Conservation (phyloP, 2,888 invertebrate genomes). For the Mellilla xanthometata region DNA sequence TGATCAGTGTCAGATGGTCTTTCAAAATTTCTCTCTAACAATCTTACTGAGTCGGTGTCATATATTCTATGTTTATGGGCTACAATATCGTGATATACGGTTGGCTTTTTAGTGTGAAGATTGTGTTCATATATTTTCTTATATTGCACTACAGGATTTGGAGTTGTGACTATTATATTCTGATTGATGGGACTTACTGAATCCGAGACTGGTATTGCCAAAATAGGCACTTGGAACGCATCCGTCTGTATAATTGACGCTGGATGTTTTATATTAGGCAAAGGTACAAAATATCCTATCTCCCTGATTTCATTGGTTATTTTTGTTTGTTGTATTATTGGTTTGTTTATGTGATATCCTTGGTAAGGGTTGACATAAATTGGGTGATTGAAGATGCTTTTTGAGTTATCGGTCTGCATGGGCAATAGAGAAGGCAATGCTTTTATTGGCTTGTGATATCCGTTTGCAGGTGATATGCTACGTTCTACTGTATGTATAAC, state of each 20-base stretch:
- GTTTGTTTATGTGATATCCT: slow-evolving; percentile 1
- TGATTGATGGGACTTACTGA: slow-evolving; percentile 49
- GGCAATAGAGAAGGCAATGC: slow-evolving; percentile 11
- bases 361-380: slow-evolving; percentile 3
- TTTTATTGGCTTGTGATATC: slow-evolving; percentile 14
- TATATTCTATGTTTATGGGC: not conserved
- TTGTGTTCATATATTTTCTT: slow-evolving; percentile 1
- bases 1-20: not conserved
- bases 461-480: slow-evolving; percentile 10
- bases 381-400: not conserved
- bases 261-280: not conserved
- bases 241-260: slow-evolving; percentile 58
- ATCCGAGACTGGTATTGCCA: slow-evolving; percentile 51
- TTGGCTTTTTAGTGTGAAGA: not conserved
- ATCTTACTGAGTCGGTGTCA: not conserved
- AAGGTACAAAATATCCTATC: too few relatives aligned
- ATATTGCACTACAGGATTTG: slow-evolving; percentile 10
- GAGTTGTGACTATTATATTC: slow-evolving; percentile 55
- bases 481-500: not conserved
- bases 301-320: not conserved
- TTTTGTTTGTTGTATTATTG: slow-evolving; percentile 1
- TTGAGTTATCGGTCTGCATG: not conserved
- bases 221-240: slow-evolving; percentile 55
- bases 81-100: not conserved
- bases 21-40: not conserved